phyloP scores from a whole-genome alignment of 2,113 vertebrate genomes.

The Phylloscopus trochiloides region DNA sequence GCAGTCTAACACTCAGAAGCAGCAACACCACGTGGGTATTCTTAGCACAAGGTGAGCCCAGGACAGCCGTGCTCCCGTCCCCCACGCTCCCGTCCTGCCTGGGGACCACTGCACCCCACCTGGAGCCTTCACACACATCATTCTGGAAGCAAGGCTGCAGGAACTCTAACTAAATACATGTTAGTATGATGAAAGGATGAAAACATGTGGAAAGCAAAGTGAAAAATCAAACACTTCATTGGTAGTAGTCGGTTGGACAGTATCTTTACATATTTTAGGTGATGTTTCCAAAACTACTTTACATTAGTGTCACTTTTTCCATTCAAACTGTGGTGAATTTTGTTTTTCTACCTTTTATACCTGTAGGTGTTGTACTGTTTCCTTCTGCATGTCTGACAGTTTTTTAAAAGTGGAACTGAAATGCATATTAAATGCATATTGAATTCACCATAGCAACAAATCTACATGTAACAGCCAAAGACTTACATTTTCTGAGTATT shows the following conservation, averaged over 20 bases:
- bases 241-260: neutral
- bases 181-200: neutral
- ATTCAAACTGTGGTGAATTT: neutral
- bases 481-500: neutral
- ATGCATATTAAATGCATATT: neutral
- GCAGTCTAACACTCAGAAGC: neutral
- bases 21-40: neutral
- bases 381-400: neutral
- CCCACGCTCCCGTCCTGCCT: accelerated
- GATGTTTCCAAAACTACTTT: neutral
- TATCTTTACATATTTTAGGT: neutral
- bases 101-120: neutral
- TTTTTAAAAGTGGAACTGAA: neutral
- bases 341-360: neutral
- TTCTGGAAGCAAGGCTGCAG: neutral
- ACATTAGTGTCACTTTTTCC: neutral
- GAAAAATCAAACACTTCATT: neutral
- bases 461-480: neutral
- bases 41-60: neutral
- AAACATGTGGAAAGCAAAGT: neutral
- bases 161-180: neutral
- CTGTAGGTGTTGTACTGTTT: neutral
- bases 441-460: neutral
- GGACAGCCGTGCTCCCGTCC: neutral
- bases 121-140: neutral